phyloP scores from a whole-genome alignment of 30 jellyfish, hydroid and myxozoan species.

The Hydractinia symbiolongicarpus region DNA sequence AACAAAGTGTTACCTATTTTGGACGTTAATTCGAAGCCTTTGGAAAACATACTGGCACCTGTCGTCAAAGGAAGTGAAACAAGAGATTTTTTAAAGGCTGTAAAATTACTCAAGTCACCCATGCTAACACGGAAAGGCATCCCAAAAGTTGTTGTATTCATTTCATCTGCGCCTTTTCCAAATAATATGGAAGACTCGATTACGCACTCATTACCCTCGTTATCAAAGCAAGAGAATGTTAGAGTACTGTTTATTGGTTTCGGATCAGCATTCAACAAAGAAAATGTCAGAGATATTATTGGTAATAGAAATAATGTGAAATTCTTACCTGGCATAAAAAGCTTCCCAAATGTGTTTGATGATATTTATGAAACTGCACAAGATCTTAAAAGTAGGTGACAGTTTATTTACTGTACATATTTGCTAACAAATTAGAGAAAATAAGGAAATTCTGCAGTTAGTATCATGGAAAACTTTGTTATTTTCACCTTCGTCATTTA shows the following conservation, averaged over 20 bases:
- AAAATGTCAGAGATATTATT: background rate
- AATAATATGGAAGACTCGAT: background rate
- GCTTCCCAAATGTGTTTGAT: slow-evolving; percentile 1
- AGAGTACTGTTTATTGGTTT: slow-evolving; percentile 19
- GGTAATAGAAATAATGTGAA: background rate
- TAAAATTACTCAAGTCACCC: background rate
- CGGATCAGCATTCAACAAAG: slow-evolving; percentile 10
- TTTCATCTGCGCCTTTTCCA: background rate
- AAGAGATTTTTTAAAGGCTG: slow-evolving; percentile 7
- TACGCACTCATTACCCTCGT: background rate
- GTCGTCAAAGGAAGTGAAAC: slow-evolving; percentile 12
- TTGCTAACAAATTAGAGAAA: too few species aligned
- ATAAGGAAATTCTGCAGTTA: too few species aligned
- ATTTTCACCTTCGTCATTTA: too few species aligned
- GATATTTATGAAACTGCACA: background rate
- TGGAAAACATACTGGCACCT: background rate
- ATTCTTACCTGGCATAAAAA: background rate
- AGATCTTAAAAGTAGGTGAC: background rate
- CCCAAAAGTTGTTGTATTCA: slow-evolving; percentile 2
- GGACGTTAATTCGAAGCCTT: background rate
- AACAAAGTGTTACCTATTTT: background rate
- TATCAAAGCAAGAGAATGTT: slow-evolving; percentile 4
- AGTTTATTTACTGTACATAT: background rate
- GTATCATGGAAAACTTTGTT: too few species aligned
- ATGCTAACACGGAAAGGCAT: background rate